These are phyloP conservation scores for Erebia ligea DNA, from an alignment of 2,888 invertebrate genomes.

Conservation along the genomic window DNA sequence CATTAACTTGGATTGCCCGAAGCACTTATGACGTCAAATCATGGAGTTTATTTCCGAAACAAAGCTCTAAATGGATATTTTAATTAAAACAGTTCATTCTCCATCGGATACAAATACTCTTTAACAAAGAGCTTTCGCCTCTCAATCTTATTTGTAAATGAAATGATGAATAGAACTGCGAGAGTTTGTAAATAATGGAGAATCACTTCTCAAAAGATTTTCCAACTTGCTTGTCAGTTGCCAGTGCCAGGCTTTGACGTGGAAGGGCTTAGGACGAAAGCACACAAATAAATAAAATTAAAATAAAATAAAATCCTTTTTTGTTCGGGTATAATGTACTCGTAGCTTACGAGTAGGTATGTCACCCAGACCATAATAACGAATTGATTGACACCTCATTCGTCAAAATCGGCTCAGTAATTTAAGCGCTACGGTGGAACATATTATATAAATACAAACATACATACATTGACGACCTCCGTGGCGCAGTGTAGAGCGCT, in stretches of 20 bases:
- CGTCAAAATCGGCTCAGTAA: no score
- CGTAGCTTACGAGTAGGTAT: no score
- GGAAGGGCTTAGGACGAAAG: neutral
- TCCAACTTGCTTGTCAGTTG: conserved; percentile 4
- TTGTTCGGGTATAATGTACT: no score
- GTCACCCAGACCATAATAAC: no score
- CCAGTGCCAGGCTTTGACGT: neutral
- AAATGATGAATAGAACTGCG: conserved; percentile 28
- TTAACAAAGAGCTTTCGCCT: conserved; percentile 30
- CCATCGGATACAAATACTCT: conserved; percentile 21
- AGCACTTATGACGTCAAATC: neutral
- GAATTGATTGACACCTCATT: no score
- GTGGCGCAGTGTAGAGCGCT: no score
- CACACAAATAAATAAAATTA: no score
- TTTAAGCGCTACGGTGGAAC: no score
- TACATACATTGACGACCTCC: no score
- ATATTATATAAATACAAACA: no score
- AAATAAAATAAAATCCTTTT: no score
- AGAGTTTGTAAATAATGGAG: conserved; percentile 27
- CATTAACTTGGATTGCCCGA: no score
- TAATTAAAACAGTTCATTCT: conserved; percentile 33
- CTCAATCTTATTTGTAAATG: conserved; percentile 37
- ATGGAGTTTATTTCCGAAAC: neutral
- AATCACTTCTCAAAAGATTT: conserved; percentile 4
- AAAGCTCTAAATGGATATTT: conserved; percentile 33